phyloP scores from a whole-genome alignment of 2,888 invertebrate species.

The Orthonevra nobilis region DNA sequence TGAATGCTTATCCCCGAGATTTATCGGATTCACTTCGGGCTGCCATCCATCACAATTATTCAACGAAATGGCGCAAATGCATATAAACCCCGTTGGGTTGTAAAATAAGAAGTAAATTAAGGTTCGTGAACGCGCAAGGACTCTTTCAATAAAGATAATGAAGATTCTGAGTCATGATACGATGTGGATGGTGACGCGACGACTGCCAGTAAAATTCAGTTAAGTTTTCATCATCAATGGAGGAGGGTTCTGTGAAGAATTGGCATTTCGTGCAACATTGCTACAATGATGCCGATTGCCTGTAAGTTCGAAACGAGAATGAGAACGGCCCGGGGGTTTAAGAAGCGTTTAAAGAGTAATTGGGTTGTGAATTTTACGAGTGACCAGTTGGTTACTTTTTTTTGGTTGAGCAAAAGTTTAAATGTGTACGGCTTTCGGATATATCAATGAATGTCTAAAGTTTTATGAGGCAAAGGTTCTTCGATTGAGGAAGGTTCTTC shows the following conservation, averaged over 20 bases:
- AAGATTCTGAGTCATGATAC: conserved; percentile 29
- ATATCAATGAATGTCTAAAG: too few species aligned
- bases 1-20: conserved; percentile 34
- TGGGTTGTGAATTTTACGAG: background rate
- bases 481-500: too few species aligned
- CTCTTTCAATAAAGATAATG: conserved; percentile 44
- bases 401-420: too few species aligned
- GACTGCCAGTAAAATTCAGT: conserved; percentile 35
- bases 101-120: conserved; percentile 56
- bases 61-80: conserved; percentile 49
- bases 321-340: background rate
- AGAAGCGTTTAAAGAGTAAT: conserved; percentile 26
- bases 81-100: conserved; percentile 59
- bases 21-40: conserved; percentile 13
- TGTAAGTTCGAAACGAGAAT: too few species aligned
- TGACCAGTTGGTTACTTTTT: too few species aligned
- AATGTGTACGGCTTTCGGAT: too few species aligned
- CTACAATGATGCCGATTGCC: conserved; percentile 1
- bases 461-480: too few species aligned
- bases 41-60: conserved; percentile 19
- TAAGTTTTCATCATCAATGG: background rate
- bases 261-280: conserved; percentile 13
- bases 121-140: conserved; percentile 10
- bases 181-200: conserved; percentile 2
- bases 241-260: background rate